These are phyloP conservation scores for Eulemur rubriventer DNA, from an alignment of 2,797 vertebrate species.

Conservation along the genomic window DNA sequence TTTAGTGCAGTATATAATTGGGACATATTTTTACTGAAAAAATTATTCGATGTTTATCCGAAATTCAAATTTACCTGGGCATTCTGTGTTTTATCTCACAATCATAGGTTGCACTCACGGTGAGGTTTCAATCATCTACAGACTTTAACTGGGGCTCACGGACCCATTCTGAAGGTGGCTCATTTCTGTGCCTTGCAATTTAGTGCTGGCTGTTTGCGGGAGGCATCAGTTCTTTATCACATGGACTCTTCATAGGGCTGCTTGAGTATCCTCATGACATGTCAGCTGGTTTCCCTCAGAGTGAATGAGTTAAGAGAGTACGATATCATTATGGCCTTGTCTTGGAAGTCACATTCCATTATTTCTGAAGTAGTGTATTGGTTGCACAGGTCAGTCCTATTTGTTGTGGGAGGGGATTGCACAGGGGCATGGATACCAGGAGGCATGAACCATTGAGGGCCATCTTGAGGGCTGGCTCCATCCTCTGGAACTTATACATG, in stretches of 20 bases:
- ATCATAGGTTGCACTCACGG: not conserved
- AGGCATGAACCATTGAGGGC: not conserved
- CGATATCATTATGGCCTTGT: not conserved
- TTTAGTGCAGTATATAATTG: not conserved
- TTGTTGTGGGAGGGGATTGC: not conserved
- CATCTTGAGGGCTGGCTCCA: not conserved
- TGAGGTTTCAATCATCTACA: not conserved
- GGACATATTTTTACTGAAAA: not conserved
- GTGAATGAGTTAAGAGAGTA: not conserved
- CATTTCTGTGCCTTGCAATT: not conserved
- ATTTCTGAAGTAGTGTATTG: slow-evolving; percentile 16
- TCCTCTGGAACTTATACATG: not conserved
- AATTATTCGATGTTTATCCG: not conserved
- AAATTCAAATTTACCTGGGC: not conserved
- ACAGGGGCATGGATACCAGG: not conserved
- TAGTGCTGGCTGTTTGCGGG: not conserved
- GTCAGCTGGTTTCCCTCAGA: not conserved
- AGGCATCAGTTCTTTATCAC: not conserved
- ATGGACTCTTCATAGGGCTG: not conserved
- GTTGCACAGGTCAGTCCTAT: not conserved
- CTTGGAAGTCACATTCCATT: not conserved
- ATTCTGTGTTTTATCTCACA: not conserved
- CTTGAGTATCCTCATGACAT: not conserved
- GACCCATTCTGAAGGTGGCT: not conserved
- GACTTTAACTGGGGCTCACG: not conserved